phyloP scores from a whole-genome alignment of 2,888 invertebrate species.

The Oxystoma pomonae region DNA sequence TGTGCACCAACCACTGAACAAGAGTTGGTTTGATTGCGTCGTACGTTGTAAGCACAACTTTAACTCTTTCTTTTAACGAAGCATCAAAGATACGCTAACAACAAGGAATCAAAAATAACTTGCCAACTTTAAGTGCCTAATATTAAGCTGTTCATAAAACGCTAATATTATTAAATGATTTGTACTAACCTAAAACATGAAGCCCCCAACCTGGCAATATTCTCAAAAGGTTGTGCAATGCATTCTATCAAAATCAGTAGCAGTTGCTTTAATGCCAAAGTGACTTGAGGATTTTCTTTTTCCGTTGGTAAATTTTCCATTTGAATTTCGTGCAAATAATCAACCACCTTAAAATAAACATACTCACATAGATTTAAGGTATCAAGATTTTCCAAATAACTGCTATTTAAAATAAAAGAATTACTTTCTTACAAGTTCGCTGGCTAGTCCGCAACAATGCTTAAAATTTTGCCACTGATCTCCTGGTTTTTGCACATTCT shows the following conservation, averaged over 20 bases:
- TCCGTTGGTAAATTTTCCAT: constrained; percentile 20
- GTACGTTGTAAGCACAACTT: no score
- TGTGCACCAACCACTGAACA: no score
- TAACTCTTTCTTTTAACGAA: no score
- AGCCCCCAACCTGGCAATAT: constrained; percentile 86
- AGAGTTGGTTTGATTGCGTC: no score
- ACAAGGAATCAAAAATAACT: no score
- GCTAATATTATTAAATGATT: no score
- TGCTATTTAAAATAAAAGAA: no score
- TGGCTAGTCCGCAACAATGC: constrained; percentile 90
- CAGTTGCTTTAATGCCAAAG: constrained; percentile 80
- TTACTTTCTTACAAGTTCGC: constrained; percentile 74
- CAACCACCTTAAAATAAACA: constrained; percentile 14
- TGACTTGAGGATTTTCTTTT: constrained; percentile 56
- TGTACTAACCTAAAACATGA: constrained; percentile 75
- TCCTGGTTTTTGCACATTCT: constrained; percentile 63
- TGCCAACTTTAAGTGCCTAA: no score
- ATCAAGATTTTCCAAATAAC: no score
- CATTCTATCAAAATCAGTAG: constrained; percentile 86
- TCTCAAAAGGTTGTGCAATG: constrained; percentile 84
- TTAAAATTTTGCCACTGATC: constrained; percentile 88
- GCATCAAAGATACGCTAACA: no score
- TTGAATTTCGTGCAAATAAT: constrained; percentile 19
- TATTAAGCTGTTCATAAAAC: no score
- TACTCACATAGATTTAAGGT: no score